A percentile compares a stretch with the other conserved stretches of the same genome.
phyloP scores from a whole-genome alignment of 2,888 invertebrate genomes.

The Pseudococcus longispinus region DNA sequence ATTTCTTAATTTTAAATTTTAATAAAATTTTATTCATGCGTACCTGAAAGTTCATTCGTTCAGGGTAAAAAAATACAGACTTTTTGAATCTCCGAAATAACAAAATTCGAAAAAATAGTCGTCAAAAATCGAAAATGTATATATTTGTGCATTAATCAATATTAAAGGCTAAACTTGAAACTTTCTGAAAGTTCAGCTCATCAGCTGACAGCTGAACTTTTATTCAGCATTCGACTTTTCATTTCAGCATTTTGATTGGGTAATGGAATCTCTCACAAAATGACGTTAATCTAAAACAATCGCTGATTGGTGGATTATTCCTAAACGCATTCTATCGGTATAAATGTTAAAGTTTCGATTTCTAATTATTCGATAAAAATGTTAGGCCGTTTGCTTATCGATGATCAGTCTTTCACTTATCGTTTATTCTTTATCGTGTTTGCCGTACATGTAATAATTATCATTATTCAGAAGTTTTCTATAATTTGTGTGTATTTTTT shows the following conservation, averaged over 20 bases:
- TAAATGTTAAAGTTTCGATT: background rate
- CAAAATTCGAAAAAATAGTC: background rate
- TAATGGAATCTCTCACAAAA: background rate
- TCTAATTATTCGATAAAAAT: background rate
- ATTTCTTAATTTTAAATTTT: too few species aligned
- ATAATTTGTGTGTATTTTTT: background rate
- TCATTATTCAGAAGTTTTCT: background rate
- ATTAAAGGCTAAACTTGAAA: background rate
- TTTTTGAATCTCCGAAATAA: background rate
- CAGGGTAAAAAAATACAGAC: background rate
- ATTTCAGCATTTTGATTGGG: background rate
- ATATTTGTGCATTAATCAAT: background rate
- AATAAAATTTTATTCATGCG: background rate
- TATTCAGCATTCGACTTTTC: background rate
- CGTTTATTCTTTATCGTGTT: background rate
- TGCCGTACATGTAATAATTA: background rate
- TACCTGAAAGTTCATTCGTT: background rate
- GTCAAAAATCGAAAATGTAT: background rate
- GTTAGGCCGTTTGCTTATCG: too few species aligned
- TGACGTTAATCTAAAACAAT: background rate
- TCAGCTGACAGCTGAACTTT: background rate
- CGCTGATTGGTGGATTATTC: background rate
- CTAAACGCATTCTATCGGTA: background rate
- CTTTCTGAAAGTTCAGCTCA: background rate
- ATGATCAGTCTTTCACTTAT: background rate